A percentile compares a stretch with the other conserved stretches of the same genome.
phyloP scores from a whole-genome alignment of 2,888 invertebrate genomes.

The Calephelis perditalis region DNA sequence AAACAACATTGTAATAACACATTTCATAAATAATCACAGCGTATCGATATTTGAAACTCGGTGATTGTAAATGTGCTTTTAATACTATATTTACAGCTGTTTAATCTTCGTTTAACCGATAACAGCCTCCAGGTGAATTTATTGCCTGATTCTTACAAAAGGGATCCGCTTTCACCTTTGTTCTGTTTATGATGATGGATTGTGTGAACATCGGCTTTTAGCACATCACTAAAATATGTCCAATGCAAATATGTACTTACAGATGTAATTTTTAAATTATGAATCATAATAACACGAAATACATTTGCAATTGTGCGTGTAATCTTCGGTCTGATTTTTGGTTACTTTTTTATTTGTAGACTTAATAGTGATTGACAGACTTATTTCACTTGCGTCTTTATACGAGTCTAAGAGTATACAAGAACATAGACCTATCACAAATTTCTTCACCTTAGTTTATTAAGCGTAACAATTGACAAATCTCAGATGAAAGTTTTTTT shows the following conservation, averaged over 20 bases:
- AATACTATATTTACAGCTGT: conserved; percentile 41
- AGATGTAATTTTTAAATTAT: neutral
- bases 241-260: neutral
- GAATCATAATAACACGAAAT: neutral
- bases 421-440: no score
- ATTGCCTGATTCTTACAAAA: conserved; percentile 6
- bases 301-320: no score
- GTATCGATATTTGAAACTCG: conserved; percentile 43
- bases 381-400: no score
- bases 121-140: conserved; percentile 18
- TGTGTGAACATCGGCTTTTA: neutral
- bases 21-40: conserved; percentile 51
- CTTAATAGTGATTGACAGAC: no score
- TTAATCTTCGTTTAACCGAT: conserved; percentile 33
- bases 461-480: no score
- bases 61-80: conserved; percentile 38
- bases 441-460: no score
- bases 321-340: no score
- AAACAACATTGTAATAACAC: conserved; percentile 59
- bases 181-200: conserved; percentile 1
- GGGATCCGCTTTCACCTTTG: conserved; percentile 13
- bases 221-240: conserved; percentile 5
- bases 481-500: no score
- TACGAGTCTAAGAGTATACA: no score
- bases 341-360: no score